Evolutionary conservation across 2,888 invertebrate species (phyloP), one percentile per base, ranked within the genome.

Genomic region (Tiliacea aurago): DNA sequence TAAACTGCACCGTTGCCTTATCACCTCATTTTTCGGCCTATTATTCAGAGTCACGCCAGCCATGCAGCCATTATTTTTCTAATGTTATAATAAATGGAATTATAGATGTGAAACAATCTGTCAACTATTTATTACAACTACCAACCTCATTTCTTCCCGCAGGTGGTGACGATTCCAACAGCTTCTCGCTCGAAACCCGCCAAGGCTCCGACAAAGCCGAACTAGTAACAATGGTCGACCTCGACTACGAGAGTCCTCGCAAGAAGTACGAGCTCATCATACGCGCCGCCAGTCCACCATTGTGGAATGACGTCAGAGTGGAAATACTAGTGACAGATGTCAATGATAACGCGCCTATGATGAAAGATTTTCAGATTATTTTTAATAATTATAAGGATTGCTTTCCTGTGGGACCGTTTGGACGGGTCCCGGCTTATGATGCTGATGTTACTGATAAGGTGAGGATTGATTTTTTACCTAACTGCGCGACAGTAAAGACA

Each of bases 331-430:
- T 99, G 0, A 98, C 98, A 0, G 99, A 99, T 92, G 98, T 99
- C 0, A 99, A 99, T 91, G 99, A 99, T 91, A 99, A 99, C 91
- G 98, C 98, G 0, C 99, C 99, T 0, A 96, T 98, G 84, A 95
- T 99, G 87, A 98, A 98, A 86, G 99, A 99, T 91, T 99, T 99
- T 90, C 97, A 98, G 89, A 98, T 99, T 0, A 98, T 99, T 67
- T 99, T 99, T 94, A 99, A 99, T 94, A 99, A 99, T 90, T 99
- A 98, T 93, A 98, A 98, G 85, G 98, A 99, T 88, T 98, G 98
- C 89, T 99, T 99, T 91, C 99, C 99, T 0, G 98, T 98, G n/a
- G 98, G 98, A 0, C 97, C 98, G 0, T 98, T 99, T 88, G 99
- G 99, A 0, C 97, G 97, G 73, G 98, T 99, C 49, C 99, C 99